phyloP scores from a whole-genome alignment of 2,797 vertebrate species.

The Silurus lanzhouensis region DNA sequence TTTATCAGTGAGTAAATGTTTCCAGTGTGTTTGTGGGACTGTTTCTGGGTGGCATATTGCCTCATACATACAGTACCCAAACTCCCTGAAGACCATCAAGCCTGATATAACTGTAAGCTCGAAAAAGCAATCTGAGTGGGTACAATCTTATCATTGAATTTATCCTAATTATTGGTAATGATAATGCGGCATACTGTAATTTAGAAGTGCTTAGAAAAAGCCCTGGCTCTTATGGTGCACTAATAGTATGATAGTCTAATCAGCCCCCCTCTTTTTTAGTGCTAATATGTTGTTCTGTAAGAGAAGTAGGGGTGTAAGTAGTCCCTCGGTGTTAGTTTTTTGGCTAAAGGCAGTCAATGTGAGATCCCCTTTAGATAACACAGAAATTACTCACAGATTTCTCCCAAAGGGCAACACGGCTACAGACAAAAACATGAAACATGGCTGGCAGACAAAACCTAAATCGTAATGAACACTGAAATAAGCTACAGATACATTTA shows the following conservation, averaged over 20 bases:
- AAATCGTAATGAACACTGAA: slow-evolving; percentile 3
- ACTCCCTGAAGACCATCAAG: slow-evolving; percentile 22
- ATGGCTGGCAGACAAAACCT: slow-evolving; percentile 11
- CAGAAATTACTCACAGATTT: slow-evolving; percentile 79
- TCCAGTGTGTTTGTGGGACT: neutral
- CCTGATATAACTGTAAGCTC: slow-evolving; percentile 36
- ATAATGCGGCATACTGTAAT: slow-evolving; percentile 41
- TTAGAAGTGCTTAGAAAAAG: slow-evolving; percentile 58
- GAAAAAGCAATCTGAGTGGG: slow-evolving; percentile 26
- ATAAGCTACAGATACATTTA: neutral
- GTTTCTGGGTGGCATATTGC: slow-evolving; percentile 51
- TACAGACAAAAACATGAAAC: slow-evolving; percentile 27
- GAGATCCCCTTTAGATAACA: slow-evolving; percentile 64
- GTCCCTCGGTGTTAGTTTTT: slow-evolving; percentile 46
- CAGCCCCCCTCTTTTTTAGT: slow-evolving; percentile 64
- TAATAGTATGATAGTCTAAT: slow-evolving; percentile 69
- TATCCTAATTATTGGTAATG: slow-evolving; percentile 61
- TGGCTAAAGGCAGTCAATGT: slow-evolving; percentile 44
- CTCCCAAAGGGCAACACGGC: slow-evolving; percentile 2
- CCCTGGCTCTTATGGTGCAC: slow-evolving; percentile 61
- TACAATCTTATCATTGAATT: slow-evolving; percentile 54
- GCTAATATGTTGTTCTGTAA: slow-evolving; percentile 58
- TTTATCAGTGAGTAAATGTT: slow-evolving; percentile 4
- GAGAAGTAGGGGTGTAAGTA: slow-evolving; percentile 55
- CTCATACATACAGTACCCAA: slow-evolving; percentile 31